Evolutionary conservation across 2,888 invertebrate genomes (phyloP), one percentile per base, ranked within the genome.

Genomic region (Petrophora chlorosata): DNA sequence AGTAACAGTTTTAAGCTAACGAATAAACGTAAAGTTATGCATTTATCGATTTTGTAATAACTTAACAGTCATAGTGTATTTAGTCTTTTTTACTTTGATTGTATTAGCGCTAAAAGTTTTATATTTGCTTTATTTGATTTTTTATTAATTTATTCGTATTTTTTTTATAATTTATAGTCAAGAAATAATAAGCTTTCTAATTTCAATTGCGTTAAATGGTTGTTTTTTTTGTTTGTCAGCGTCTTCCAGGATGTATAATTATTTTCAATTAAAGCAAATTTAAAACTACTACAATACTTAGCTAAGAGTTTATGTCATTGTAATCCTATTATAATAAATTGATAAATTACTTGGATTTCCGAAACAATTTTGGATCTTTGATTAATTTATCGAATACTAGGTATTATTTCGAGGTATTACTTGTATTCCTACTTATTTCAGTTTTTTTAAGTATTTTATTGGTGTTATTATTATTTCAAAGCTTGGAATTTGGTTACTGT

Each of bases 291-390:
- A 16, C 3, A 22, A 28, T 19, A 17, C 14, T 38, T 46, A 46
- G 40, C 7, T 61, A 60, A 56, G 50, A 61, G 57, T 47, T 50
- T 32, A 15, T 16, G 16, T 9, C 19, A 28, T n/a, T 28, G 25
- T 33, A 25, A 25, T 25, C 19, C 19, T 14, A 25, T 14, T 23
- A 22, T 52, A 56, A 43, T 56, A 59, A 56, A 45, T 49, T 42
- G 87, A 89, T 85, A 86, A 74, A 73, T 73, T 70, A 79, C 85
- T 89, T 76, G 88, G 84, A 89, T 80, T 73, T 77, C 71, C 76
- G 79, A 87, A 80, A 59, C 26, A n/a, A 28, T 19, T 51, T 85
- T 80, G 80, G 69, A 74, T 76, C 78, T 86, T 87, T 76, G 81
- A 89, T 72, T 77, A 64, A 73, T 70, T 80, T 87, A 87, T 88